phyloP scores from a whole-genome alignment of 2,888 invertebrate species.

The Lithophane socia region DNA sequence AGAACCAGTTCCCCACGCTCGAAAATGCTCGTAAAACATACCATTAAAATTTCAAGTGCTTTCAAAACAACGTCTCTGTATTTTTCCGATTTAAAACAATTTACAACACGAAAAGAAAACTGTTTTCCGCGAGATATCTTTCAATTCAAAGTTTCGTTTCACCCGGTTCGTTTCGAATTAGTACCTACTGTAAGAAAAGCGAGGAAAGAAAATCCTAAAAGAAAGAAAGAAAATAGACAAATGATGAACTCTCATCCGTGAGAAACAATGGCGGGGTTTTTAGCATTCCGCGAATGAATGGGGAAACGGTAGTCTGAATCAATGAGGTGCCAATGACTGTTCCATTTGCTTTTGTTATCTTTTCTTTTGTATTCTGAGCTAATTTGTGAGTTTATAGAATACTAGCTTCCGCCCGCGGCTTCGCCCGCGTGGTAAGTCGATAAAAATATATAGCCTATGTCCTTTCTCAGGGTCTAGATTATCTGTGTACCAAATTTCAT shows the following conservation, averaged over 20 bases:
- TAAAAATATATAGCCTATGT: too few relatives aligned
- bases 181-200: constrained; percentile 39
- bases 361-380: constrained; percentile 13
- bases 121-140: constrained; percentile 52
- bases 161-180: constrained; percentile 47
- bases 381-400: background rate
- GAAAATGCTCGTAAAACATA: background rate
- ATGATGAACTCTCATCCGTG: constrained; percentile 58
- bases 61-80: constrained; percentile 5
- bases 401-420: too few relatives aligned
- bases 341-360: constrained; percentile 20
- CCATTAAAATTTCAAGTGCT: background rate
- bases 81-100: background rate
- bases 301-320: constrained; percentile 21
- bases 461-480: too few relatives aligned
- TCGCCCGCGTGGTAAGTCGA: too few relatives aligned
- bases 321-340: constrained; percentile 42
- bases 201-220: constrained; percentile 25
- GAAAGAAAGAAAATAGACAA: constrained; percentile 53
- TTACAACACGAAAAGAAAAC: constrained; percentile 25
- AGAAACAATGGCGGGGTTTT: constrained; percentile 52
- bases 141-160: constrained; percentile 62
- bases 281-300: constrained; percentile 27
- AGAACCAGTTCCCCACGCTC: too few relatives aligned
- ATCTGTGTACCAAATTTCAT: too few relatives aligned